Conservation (phyloP, 2,113 vertebrate species). For the Bujurquina vittata region DNA sequence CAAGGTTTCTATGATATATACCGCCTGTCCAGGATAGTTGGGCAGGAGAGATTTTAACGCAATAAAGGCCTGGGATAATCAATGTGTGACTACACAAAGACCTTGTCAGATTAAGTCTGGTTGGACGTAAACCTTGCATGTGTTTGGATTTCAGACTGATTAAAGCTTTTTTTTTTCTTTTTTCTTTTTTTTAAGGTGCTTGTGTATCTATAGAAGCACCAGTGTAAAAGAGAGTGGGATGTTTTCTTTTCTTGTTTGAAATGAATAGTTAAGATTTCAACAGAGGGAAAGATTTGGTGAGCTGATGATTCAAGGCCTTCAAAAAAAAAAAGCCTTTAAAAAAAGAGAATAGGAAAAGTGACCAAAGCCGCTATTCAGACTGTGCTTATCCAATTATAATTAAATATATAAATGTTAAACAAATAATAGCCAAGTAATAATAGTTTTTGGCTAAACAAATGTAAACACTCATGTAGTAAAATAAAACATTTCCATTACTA, state of each 20-base stretch:
- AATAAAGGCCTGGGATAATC: constrained; percentile 75
- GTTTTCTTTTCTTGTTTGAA: constrained; percentile 54
- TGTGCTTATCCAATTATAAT: background rate
- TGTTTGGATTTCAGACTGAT: constrained; percentile 70
- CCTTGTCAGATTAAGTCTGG: constrained; percentile 75
- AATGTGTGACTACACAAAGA: constrained; percentile 71
- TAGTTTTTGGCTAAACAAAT: background rate
- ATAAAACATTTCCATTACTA: background rate
- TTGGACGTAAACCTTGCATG: constrained; percentile 69
- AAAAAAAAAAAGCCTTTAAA: constrained; percentile 47
- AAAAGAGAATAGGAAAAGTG: constrained; percentile 28
- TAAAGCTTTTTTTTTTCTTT: constrained; percentile 31
- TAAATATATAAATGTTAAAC: background rate
- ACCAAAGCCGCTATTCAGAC: constrained; percentile 37
- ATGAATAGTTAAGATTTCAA: constrained; percentile 55
- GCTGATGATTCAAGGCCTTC: constrained; percentile 42
- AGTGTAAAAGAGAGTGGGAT: background rate
- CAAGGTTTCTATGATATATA: constrained; percentile 64
- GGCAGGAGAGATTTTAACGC: constrained; percentile 69
- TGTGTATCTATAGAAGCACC: constrained; percentile 9
- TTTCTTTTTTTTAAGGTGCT: constrained; percentile 19
- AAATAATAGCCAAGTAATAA: background rate
- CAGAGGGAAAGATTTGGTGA: constrained; percentile 54
- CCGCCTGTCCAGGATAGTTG: constrained; percentile 65
- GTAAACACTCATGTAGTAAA: background rate